Percentiles rank a stretch among this genome's conserved stretches.
These are phyloP conservation scores for Ectemnius continuus DNA, from an alignment of 2,888 invertebrate genomes.

Conservation along the genomic window DNA sequence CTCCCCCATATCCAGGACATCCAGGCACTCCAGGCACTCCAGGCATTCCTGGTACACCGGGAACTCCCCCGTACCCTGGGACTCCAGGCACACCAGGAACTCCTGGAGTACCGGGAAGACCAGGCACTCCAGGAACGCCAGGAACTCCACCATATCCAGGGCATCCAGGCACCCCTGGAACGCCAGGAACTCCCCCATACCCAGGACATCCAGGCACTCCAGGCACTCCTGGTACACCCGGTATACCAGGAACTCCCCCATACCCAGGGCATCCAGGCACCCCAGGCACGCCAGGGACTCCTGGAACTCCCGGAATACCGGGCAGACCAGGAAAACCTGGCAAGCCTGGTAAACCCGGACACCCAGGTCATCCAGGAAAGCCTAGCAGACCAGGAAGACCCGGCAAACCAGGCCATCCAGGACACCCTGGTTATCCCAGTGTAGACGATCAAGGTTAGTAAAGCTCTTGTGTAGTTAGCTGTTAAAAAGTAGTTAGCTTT, in stretches of 20 bases:
- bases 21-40: conserved; percentile 26
- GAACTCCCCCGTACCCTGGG: conserved; percentile 50
- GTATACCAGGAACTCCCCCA: conserved; percentile 50
- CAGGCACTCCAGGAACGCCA: conserved; percentile 35
- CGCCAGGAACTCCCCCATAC: conserved; percentile 15
- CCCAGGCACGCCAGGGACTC: conserved; percentile 59
- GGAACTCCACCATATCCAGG: conserved; percentile 33
- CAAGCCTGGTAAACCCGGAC: conserved; percentile 54
- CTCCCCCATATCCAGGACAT: conserved; percentile 50
- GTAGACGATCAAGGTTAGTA: neutral
- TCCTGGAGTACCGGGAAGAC: conserved; percentile 61
- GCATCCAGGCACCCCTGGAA: conserved; percentile 2
- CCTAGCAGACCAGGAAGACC: conserved; percentile 68
- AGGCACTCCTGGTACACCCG: conserved; percentile 61
- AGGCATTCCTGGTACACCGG: conserved; percentile 29
- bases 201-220: conserved; percentile 46
- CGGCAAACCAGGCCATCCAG: conserved; percentile 17
- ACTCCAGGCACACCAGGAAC: conserved; percentile 62
- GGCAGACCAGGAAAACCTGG: conserved; percentile 63
- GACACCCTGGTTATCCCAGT: conserved; percentile 26
- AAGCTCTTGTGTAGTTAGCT: neutral
- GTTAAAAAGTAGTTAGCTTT: too few relatives aligned
- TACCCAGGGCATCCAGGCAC: conserved; percentile 46
- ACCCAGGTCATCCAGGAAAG: conserved; percentile 49
- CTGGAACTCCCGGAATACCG: conserved; percentile 56